phyloP scores from a whole-genome alignment of 2,888 invertebrate species.

The Parascotia fuliginaria region DNA sequence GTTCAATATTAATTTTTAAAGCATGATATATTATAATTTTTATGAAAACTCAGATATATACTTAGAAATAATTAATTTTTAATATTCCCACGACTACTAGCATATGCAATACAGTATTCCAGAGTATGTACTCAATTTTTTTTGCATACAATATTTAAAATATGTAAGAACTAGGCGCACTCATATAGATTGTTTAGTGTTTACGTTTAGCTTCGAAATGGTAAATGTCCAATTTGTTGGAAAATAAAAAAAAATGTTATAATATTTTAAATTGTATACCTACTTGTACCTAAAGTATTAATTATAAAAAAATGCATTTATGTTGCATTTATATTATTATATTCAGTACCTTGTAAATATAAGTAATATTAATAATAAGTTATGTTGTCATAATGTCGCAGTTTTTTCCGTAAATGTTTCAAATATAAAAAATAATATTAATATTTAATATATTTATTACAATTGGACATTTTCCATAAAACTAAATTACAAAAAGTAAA shows the following conservation, averaged over 20 bases:
- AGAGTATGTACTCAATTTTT: conserved; percentile 40
- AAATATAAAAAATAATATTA: neutral
- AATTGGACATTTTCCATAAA: conserved; percentile 64
- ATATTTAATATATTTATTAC: conserved; percentile 18
- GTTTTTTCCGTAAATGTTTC: conserved; percentile 3
- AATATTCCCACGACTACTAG: conserved; percentile 46
- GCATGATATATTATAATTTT: conserved; percentile 44
- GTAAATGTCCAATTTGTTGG: conserved; percentile 45
- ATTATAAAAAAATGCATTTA: conserved; percentile 10
- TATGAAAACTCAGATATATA: conserved; percentile 46
- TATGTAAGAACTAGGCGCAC: conserved; percentile 53
- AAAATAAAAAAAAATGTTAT: conserved; percentile 2
- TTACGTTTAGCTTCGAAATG: conserved; percentile 40
- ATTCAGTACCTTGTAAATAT: conserved; percentile 13
- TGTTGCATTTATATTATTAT: conserved; percentile 11
- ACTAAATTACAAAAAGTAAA: conserved; percentile 44
- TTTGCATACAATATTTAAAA: conserved; percentile 36
- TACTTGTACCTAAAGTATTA: conserved; percentile 22
- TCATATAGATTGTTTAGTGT: conserved; percentile 47
- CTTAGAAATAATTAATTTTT: conserved; percentile 49
- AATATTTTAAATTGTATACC: conserved; percentile 13
- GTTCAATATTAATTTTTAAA: conserved; percentile 60
- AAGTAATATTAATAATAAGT: conserved; percentile 9
- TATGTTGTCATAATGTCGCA: conserved; percentile 3
- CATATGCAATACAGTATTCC: conserved; percentile 47